Conservation (phyloP, 53 echinoderm and acorn worm genomes). For the Henricia sp. region DNA sequence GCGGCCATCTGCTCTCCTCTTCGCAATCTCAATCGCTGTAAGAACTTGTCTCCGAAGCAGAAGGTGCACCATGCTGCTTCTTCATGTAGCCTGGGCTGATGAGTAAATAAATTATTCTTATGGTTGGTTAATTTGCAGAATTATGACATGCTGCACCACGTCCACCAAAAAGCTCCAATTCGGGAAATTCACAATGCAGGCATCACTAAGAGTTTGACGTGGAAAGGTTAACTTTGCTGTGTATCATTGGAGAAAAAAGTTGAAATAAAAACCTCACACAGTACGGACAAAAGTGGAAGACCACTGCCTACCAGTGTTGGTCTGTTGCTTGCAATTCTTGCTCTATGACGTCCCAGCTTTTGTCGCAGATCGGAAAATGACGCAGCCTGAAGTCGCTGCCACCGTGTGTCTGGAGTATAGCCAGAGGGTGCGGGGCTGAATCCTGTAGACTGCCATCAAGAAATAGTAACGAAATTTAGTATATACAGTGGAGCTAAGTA, state of each 20-base stretch:
- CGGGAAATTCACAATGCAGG: too few relatives aligned
- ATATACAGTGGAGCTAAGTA: too few relatives aligned
- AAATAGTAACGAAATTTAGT: too few relatives aligned
- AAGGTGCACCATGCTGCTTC: conserved; percentile 88
- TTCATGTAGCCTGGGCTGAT: conserved; percentile 78
- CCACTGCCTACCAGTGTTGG: conserved; percentile 59
- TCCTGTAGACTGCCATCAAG: conserved; percentile 69
- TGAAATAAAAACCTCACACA: background rate
- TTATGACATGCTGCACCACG: too few relatives aligned
- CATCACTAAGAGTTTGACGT: too few relatives aligned
- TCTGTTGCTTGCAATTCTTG: conserved; percentile 59
- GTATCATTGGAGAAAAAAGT: background rate
- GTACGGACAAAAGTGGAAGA: too few relatives aligned
- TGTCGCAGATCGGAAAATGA: conserved; percentile 79
- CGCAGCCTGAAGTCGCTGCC: conserved; percentile 82
- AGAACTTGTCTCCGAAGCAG: conserved; percentile 80
- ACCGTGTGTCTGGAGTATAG: conserved; percentile 66
- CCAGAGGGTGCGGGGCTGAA: conserved; percentile 73
- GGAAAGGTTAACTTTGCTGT: too few relatives aligned
- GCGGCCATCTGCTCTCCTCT: conserved; percentile 37
- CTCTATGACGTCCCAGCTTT: conserved; percentile 62
- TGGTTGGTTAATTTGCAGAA: too few relatives aligned
- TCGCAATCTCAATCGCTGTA: conserved; percentile 41
- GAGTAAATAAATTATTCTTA: too few relatives aligned
- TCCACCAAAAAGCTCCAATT: too few relatives aligned